phyloP scores from a whole-genome alignment of 2,797 vertebrate genomes.

The Columba guinea region DNA sequence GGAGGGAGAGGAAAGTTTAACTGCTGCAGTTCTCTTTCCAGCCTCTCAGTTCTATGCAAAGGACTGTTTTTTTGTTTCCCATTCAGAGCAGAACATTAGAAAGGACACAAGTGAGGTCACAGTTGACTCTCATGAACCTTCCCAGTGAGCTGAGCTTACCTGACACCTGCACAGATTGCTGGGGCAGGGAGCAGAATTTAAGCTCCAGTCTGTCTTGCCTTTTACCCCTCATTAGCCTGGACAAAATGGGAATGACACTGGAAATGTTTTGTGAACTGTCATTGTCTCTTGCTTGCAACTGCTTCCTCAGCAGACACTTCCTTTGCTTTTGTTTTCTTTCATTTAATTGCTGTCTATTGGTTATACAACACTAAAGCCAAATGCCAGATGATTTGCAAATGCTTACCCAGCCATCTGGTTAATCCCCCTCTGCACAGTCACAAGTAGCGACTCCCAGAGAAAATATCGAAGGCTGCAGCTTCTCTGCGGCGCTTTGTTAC shows the following conservation, averaged over 20 bases:
- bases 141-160: background rate
- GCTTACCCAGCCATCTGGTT: constrained; percentile 22
- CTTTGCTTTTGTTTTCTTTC: constrained; percentile 37
- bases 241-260: background rate
- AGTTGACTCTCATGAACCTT: background rate
- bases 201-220: background rate
- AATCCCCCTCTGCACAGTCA: background rate
- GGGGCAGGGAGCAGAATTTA: background rate
- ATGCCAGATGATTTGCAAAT: constrained; percentile 26
- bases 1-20: background rate
- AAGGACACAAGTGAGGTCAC: background rate
- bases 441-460: constrained; percentile 19
- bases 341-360: constrained; percentile 17
- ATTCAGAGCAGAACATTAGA: background rate
- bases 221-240: background rate
- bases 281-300: constrained; percentile 9
- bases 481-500: background rate
- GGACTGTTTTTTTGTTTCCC: background rate
- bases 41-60: background rate
- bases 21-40: background rate
- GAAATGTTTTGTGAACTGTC: background rate
- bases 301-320: background rate
- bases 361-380: constrained; percentile 17
- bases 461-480: background rate
- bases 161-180: background rate